Evolutionary conservation across 2,888 invertebrate genomes (phyloP).

Genomic region (Netelia virgata): DNA sequence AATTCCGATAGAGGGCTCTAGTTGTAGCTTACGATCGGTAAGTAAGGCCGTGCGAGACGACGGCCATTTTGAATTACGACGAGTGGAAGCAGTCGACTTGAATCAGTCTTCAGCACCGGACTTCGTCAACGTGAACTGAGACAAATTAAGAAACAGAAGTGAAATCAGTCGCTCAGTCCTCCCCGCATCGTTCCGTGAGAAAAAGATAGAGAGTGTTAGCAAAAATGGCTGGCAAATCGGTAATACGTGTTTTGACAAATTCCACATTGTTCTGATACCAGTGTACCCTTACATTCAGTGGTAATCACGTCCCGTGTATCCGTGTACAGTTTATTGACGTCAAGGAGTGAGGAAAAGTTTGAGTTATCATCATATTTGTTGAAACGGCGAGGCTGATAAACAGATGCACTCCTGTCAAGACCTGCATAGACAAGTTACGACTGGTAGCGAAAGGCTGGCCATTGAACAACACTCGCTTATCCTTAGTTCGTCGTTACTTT

Average conservation of each 20-base stretch:
- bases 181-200: slow-evolving; percentile 18
- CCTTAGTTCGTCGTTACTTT: slow-evolving; percentile 10
- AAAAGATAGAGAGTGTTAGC: slow-evolving; percentile 54
- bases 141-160: neutral
- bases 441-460: slow-evolving; percentile 64
- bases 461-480: slow-evolving; percentile 62
- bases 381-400: slow-evolving; percentile 50
- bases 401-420: slow-evolving; percentile 71
- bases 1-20: slow-evolving; percentile 1
- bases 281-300: slow-evolving; percentile 4
- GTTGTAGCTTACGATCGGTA: neutral
- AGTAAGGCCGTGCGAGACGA: neutral
- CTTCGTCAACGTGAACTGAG: too few relatives aligned
- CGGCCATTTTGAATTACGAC: slow-evolving; percentile 52
- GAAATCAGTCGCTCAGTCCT: slow-evolving; percentile 1
- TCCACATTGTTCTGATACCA: slow-evolving; percentile 48
- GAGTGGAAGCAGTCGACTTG: neutral
- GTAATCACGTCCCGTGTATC: neutral
- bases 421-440: slow-evolving; percentile 73
- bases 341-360: neutral
- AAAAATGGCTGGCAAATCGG: slow-evolving; percentile 78
- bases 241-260: slow-evolving; percentile 78
- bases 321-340: neutral
- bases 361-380: slow-evolving; percentile 11
- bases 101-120: too few relatives aligned